Conservation (phyloP, 2,797 vertebrate genomes). For the Florisuga fusca region DNA sequence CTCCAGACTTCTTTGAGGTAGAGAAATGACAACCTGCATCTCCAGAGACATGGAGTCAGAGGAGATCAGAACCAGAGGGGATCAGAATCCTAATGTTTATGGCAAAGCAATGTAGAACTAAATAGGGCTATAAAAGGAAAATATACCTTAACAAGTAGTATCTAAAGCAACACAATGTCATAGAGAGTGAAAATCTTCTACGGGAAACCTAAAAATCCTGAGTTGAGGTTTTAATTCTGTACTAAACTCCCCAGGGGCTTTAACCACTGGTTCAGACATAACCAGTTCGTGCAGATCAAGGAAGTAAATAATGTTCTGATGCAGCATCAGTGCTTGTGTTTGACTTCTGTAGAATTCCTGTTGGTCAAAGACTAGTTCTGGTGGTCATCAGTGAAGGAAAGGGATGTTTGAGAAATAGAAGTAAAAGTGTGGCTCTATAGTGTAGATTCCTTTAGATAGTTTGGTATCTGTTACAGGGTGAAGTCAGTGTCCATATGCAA, state of each 20-base stretch:
- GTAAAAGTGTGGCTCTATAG: background rate
- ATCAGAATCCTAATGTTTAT: background rate
- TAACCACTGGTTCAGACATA: background rate
- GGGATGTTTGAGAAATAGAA: background rate
- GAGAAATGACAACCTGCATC: background rate
- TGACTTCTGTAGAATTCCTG: background rate
- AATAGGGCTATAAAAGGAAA: background rate
- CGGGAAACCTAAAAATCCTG: background rate
- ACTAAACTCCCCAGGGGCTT: background rate
- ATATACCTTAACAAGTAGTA: background rate
- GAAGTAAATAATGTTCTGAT: background rate
- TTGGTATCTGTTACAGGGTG: background rate
- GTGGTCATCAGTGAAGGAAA: background rate
- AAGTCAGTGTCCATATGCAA: background rate
- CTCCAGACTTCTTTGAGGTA: background rate
- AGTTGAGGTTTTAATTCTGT: background rate
- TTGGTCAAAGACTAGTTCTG: background rate
- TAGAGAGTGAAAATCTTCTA: background rate
- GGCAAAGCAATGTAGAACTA: background rate
- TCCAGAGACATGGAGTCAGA: background rate
- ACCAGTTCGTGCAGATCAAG: background rate
- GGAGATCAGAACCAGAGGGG: background rate
- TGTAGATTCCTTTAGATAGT: background rate
- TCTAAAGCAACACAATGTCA: background rate
- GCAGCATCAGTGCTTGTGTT: accelerated